Base-by-base conservation (phyloP, 2,797 vertebrate genomes). In the Tapera naevia region DNA sequence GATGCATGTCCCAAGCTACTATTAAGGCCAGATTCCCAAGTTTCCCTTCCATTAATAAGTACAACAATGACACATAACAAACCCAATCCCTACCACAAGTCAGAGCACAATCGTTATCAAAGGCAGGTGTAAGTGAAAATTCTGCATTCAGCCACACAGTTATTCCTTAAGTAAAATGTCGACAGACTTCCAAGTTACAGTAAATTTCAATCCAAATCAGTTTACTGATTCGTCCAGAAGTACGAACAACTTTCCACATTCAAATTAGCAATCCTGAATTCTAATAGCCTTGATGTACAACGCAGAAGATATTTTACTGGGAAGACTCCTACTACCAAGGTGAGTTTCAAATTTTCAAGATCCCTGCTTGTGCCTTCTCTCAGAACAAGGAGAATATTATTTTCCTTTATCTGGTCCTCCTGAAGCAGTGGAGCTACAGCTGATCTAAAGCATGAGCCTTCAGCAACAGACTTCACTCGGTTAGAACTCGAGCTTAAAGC, bases 21-120 rank as follows among this genome's bases (percentile, higher is more conserved):
- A 5, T 13, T 9, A 54, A 78, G 50, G 15, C 32, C 35, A n/a
- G 54, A 30, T 19, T 35, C 8, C 25, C 0, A 0, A 24, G 24
- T 30, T 39, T 24, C n/a, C 41, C 39, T 32, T 12, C 35, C 33
- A 8, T 37, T 65, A 50, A 64, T 54, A 45, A 64, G 22, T 35
- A 46, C 21, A 56, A n/a, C 8, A 81, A 51, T 6, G 14, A n/a
- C 23, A n/a, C 24, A 22, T 54, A 58, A 79, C 33, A 82, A 82
- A 70, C 16, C 27, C 24, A 30, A 88, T 39, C 46, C 27, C n/a
- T 45, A 35, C 11, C 19, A 57, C 21, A 50, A 39, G n/a, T 21
- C 57, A 61, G 19, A 65, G 70, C 10, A 62, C 19, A 54, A 10
- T 10, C 43, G n/a, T 51, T 58, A 32, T 5, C 64, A 67, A 58